phyloP scores from a whole-genome alignment of 2,797 vertebrate genomes.

The Cryptoprocta ferox region DNA sequence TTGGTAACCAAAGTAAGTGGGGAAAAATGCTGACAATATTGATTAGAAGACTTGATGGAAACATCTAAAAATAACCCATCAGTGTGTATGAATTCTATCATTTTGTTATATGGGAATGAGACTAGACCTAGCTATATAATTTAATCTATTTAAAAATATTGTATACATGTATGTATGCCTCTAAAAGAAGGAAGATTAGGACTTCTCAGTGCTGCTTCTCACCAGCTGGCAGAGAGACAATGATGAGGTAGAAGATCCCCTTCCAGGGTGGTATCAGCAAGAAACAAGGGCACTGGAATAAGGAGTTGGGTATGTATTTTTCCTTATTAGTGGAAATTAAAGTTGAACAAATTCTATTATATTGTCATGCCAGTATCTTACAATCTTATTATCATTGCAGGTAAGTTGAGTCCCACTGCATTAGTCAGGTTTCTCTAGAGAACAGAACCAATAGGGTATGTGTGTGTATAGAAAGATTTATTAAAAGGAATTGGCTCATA shows the following conservation, averaged over 20 bases:
- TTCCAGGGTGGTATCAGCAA: background rate
- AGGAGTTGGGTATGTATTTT: background rate
- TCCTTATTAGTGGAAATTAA: background rate
- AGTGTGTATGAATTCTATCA: background rate
- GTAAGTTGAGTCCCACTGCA: background rate
- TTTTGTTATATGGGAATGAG: background rate
- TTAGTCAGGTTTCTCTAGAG: constrained; percentile 17
- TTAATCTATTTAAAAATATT: background rate
- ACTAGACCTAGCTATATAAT: background rate
- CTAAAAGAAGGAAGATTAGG: background rate
- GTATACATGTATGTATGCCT: background rate
- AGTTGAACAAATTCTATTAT: background rate
- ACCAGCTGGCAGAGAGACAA: background rate
- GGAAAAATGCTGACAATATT: background rate
- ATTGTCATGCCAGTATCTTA: background rate
- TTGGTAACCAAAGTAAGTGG: background rate
- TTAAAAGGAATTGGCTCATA: background rate
- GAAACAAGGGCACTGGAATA: background rate
- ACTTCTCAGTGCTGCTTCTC: background rate
- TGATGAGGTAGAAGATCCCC: background rate
- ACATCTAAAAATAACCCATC: background rate
- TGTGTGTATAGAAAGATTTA: background rate
- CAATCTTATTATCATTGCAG: background rate
- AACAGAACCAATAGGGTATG: background rate
- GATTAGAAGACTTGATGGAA: background rate